These are phyloP conservation scores for Ageneiosus marmoratus DNA, from an alignment of 2,113 vertebrate species.

Conservation along the genomic window DNA sequence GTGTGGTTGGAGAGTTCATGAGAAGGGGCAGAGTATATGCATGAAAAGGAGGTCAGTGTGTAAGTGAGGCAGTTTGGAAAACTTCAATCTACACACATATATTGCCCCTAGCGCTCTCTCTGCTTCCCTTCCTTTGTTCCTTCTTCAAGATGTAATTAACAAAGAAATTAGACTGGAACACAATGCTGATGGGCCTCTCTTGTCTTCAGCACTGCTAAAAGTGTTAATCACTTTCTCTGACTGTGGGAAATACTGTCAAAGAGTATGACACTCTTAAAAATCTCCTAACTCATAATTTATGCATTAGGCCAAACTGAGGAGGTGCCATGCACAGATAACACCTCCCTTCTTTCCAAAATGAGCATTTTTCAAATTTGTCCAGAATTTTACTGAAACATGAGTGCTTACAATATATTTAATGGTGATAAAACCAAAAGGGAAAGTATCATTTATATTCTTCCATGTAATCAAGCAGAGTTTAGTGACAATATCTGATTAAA, in stretches of 20 bases:
- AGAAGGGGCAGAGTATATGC: conserved; percentile 39
- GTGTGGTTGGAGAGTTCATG: conserved; percentile 28
- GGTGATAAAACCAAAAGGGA: background rate
- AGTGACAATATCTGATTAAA: background rate
- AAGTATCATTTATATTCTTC: background rate
- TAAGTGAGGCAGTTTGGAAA: conserved; percentile 63
- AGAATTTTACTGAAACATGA: background rate
- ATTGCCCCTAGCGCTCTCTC: conserved; percentile 36
- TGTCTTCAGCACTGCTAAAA: conserved; percentile 65
- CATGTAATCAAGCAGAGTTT: background rate
- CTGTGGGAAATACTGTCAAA: conserved; percentile 42
- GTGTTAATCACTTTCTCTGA: conserved; percentile 70
- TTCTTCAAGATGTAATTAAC: conserved; percentile 79
- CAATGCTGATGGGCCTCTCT: conserved; percentile 62
- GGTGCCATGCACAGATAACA: conserved; percentile 8
- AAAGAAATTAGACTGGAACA: conserved; percentile 76
- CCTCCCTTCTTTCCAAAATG: background rate
- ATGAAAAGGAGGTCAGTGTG: conserved; percentile 68
- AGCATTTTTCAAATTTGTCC: background rate
- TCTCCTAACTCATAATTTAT: conserved; percentile 42
- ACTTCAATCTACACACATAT: conserved; percentile 30
- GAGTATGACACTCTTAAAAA: conserved; percentile 15
- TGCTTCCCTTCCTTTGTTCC: conserved; percentile 59
- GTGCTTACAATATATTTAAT: background rate
- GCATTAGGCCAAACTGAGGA: conserved; percentile 8